Evolutionary conservation across 2,888 invertebrate species (phyloP), one percentile per base, ranked within the genome.

Genomic region (Phania funesta): DNA sequence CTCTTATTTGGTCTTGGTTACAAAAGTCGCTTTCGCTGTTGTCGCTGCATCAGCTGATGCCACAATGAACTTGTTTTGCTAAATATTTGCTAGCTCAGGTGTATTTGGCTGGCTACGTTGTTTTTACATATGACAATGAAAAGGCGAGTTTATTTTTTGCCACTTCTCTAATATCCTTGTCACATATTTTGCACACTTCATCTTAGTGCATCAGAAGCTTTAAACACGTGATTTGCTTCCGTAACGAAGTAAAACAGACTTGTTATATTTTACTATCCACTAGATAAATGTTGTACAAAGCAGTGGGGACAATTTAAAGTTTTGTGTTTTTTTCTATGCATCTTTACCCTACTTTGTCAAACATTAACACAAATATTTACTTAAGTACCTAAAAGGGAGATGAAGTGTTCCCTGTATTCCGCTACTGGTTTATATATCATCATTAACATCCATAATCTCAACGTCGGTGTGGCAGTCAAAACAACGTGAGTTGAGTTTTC

Each of bases 191-290:
- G 68, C 81, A 70, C 73, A 81, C 79, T 67, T 81, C 74, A 78
- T 81, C 74, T 70, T 64, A 29, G 35, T 60, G 67, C 77, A 73
- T 64, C 52, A 70, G 58, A 68, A 82, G 64, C 74, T 68, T 73
- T 52, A 77, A 58, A 71, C 84, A 85, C 85, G 85, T 85, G 85
- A 84, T 85, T 84, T 84, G 85, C 79, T 81, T 85, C 68, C 68
- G 77, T 75, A 75, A 85, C 65, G 65, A 83, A 75, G 54, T 56
- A 71, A 56, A 78, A 71, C n/a, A 54, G 35, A 46, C 46, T 71
- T 56, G 5, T 20, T 44, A 41, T 38, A 50, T 24, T 26, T 44
- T 24, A 24, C 46, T 18, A 5, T 48, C 38, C 38, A n/a, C 76
- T 44, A 50, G 26, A 50, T n/a, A 22, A 75, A 65, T 48, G 46